These are phyloP conservation scores for Strix aluco DNA, from an alignment of 2,113 vertebrate species.

Conservation along the genomic window DNA sequence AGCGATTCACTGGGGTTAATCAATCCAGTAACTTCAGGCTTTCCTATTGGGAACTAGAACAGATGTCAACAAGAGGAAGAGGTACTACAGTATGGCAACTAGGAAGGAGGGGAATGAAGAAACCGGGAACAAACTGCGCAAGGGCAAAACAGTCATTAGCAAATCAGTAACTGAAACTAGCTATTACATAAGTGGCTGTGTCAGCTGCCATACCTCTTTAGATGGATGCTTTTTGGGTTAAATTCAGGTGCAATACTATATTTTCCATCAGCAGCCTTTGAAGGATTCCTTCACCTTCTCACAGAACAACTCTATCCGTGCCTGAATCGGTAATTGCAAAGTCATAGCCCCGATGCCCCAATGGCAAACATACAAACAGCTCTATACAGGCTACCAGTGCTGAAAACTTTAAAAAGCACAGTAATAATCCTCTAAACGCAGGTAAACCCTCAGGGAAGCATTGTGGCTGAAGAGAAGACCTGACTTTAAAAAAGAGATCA, in stretches of 20 bases:
- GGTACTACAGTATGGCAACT: neutral
- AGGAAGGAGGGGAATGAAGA: slow-evolving; percentile 47
- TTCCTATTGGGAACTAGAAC: neutral
- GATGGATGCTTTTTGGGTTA: neutral
- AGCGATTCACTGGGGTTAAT: neutral
- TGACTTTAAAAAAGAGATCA: neutral
- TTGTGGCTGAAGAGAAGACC: neutral
- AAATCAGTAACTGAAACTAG: slow-evolving; percentile 20
- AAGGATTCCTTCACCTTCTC: neutral
- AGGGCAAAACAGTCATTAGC: slow-evolving; percentile 57
- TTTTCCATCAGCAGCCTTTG: neutral
- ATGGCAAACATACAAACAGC: neutral
- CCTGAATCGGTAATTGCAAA: neutral
- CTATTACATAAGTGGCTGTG: slow-evolving; percentile 7
- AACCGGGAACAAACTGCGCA: slow-evolving; percentile 17
- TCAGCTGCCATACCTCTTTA: neutral
- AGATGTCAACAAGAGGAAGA: slow-evolving; percentile 35
- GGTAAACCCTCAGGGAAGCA: neutral
- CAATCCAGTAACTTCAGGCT: neutral
- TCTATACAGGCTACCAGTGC: neutral
- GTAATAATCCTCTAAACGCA: neutral
- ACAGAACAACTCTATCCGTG: fast-evolving
- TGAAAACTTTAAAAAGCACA: neutral
- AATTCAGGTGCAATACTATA: neutral
- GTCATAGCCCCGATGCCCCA: neutral